phyloP scores from a whole-genome alignment of 2,113 vertebrate genomes.

The Stercorarius parasiticus region DNA sequence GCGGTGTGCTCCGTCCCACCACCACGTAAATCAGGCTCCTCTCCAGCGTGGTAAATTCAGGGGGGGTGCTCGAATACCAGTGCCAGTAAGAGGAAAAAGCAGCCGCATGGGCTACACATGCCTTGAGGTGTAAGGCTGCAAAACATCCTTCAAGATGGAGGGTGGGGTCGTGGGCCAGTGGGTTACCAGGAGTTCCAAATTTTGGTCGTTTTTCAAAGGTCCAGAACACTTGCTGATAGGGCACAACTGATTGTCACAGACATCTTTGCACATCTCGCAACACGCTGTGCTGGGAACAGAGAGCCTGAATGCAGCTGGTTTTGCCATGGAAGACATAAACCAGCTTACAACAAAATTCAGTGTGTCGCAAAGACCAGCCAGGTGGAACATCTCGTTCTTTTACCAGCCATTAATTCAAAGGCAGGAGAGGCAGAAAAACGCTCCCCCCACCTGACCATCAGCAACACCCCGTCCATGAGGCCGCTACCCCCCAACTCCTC shows the following conservation, averaged over 20 bases:
- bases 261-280: background rate
- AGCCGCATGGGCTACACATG: background rate
- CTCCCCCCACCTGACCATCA: background rate
- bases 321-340: background rate
- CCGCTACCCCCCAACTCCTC: background rate
- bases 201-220: background rate
- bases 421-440: background rate
- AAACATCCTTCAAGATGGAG: background rate
- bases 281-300: background rate
- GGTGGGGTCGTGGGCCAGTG: background rate
- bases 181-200: background rate
- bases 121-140: background rate
- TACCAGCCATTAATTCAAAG: background rate
- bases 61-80: background rate
- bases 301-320: background rate
- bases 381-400: background rate
- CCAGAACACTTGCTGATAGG: background rate
- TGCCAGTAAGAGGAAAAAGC: background rate
- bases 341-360: background rate
- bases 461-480: background rate
- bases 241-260: background rate
- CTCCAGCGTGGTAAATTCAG: background rate
- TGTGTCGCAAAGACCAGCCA: background rate
- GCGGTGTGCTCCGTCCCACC: background rate
- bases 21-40: background rate